Conservation (phyloP, 2,888 invertebrate genomes). For the Morpho helenor region DNA sequence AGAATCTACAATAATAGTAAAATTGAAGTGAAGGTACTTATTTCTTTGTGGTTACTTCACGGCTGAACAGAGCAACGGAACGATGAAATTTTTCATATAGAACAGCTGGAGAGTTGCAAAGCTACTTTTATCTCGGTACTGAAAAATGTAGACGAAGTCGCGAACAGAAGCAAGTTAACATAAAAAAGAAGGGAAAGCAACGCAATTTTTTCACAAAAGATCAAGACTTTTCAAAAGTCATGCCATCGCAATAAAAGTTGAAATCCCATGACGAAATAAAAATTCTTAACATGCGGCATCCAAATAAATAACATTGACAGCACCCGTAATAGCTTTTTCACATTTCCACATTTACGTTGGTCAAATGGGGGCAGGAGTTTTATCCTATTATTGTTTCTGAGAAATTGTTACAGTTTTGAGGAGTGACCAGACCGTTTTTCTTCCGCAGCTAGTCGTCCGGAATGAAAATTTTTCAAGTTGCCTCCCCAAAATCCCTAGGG, state of each 20-base stretch:
- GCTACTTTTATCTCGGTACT: no score
- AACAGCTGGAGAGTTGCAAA: no score
- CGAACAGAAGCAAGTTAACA: no score
- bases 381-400: conserved; percentile 77
- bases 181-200: no score
- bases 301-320: conserved; percentile 79
- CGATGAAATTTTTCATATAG: no score
- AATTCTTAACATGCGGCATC: conserved; percentile 68
- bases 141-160: no score
- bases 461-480: conserved; percentile 79
- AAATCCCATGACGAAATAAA: conserved; percentile 73
- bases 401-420: conserved; percentile 79
- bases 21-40: no score
- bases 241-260: conserved; percentile 62
- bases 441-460: conserved; percentile 60
- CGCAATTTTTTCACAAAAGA: neutral
- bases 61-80: no score
- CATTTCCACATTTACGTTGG: conserved; percentile 62
- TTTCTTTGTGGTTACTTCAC: no score
- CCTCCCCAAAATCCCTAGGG: conserved; percentile 67
- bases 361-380: conserved; percentile 56
- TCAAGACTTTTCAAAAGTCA: conserved; percentile 23
- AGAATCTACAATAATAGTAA: no score
- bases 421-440: conserved; percentile 76
- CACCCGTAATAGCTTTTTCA: conserved; percentile 65